phyloP scores from a whole-genome alignment of 2,888 invertebrate species.

The Cephus runcator region DNA sequence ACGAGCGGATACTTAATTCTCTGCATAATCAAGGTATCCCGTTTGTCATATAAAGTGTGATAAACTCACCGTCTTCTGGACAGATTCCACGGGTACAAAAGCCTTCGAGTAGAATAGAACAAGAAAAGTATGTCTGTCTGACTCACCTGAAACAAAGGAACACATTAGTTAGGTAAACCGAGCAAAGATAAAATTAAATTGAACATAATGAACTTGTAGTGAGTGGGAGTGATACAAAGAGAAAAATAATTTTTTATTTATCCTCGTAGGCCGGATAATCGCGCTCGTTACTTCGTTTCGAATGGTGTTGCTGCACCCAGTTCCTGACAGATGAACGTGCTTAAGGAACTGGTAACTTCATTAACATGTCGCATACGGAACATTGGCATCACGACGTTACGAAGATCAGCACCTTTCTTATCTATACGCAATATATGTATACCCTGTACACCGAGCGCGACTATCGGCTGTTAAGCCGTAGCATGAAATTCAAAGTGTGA shows the following conservation, averaged over 20 bases:
- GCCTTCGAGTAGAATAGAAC: background rate
- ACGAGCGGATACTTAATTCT: background rate
- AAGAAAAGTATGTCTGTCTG: background rate
- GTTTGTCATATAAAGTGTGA: background rate
- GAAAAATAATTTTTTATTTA: background rate
- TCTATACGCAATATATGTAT: background rate
- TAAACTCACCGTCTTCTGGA: background rate
- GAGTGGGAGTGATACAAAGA: background rate
- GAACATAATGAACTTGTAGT: background rate
- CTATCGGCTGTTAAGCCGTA: background rate
- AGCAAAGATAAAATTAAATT: background rate
- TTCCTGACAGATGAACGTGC: conserved; percentile 1
- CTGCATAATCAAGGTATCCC: background rate
- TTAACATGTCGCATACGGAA: background rate
- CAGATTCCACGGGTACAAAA: background rate
- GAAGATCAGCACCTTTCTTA: background rate
- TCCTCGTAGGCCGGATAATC: background rate
- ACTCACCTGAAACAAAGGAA: background rate
- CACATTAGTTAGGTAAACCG: background rate
- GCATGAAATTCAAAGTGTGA: background rate
- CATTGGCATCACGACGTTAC: background rate
- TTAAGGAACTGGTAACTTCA: background rate
- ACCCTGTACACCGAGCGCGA: background rate
- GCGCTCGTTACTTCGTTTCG: background rate
- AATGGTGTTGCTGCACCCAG: conserved; percentile 2